Base-by-base conservation (phyloP, 2,113 vertebrate species). In the Callocephalon fimbriatum region DNA sequence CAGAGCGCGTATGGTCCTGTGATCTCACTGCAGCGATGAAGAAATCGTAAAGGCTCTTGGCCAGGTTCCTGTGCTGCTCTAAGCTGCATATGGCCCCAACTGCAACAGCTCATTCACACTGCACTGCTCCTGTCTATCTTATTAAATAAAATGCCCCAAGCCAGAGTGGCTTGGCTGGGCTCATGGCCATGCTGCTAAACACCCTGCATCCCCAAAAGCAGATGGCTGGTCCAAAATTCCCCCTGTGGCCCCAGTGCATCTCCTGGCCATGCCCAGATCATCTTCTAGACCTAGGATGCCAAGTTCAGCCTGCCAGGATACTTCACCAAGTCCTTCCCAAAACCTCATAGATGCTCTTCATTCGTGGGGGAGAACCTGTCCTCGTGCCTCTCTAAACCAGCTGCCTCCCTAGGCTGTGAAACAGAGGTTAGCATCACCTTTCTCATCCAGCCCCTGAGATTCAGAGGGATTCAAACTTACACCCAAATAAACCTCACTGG, bases 1-100 rank as follows among this genome's bases (percentile, higher is more conserved):
- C 80, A 78, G 95, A 94, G 77, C 92, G 94, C 12, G 19, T 45
- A 75, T 45, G 4, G 63, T 91, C 84, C 88, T 97, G 75, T 84
- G 73, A 88, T 48, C 65, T 95, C 72, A 67, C 85, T 75, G 85
- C 38, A 29, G 27, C 5, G 8, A 14, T 0, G 1, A 86, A 73
- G 77, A 58, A 87, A 32, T 53, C 86, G 58, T 32, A 2, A 37
- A 87, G 53, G 86, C 35, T 81, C 44, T 65, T 63, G 67, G 87
- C 66, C 73, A 84, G 59, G 47, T 86, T 82, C 80, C 56, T 73
- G 29, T 56, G 27, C 42, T 50, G 50, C 76, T 82, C 29, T 22
- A 13, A 40, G 22, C 51, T 63, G 32, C 10, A 9, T 8, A 27
- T 14, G 37, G 35, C 54, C 70, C n/a, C 53, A 81, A 15, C 12